Evolutionary conservation across 2,888 invertebrate species (phyloP).

Genomic region (Myathropa florea): DNA sequence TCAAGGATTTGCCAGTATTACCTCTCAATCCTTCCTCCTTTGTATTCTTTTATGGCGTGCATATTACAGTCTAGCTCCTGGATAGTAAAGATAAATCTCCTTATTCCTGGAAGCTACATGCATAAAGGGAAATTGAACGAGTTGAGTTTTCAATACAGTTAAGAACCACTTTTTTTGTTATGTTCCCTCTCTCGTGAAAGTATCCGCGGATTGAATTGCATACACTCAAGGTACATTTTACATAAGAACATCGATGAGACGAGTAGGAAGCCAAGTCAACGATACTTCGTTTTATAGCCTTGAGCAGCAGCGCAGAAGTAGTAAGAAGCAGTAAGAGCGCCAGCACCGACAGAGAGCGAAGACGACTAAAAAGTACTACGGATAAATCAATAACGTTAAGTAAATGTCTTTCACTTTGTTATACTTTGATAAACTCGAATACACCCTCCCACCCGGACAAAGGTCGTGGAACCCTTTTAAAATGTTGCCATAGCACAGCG

Average conservation of each 20-base stretch:
- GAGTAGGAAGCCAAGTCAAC: slow-evolving; percentile 16
- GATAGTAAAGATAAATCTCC: slow-evolving; percentile 12
- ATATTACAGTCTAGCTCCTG: neutral
- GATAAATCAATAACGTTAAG: slow-evolving; percentile 57
- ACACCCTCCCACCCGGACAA: neutral
- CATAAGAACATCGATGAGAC: neutral
- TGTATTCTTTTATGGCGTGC: neutral
- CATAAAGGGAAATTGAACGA: slow-evolving; percentile 10
- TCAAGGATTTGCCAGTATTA: neutral
- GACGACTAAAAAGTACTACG: slow-evolving; percentile 27
- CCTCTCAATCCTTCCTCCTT: neutral
- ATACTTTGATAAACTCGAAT: slow-evolving; percentile 7
- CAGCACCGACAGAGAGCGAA: neutral
- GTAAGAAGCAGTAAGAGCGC: neutral
- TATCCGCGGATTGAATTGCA: neutral
- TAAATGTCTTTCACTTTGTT: slow-evolving; percentile 58
- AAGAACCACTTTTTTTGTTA: neutral
- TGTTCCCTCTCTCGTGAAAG: neutral
- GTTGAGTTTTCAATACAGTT: slow-evolving; percentile 23
- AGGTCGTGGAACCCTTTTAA: slow-evolving; percentile 37
- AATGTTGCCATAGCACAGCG: slow-evolving; percentile 9
- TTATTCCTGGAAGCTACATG: slow-evolving; percentile 3
- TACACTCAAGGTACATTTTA: neutral
- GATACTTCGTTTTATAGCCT: slow-evolving; percentile 35
- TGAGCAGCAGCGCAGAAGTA: slow-evolving; percentile 10